Percentiles rank a stretch among this genome's conserved stretches.
Evolutionary conservation across 1,140 invertebrate species (phyloP).

Genomic region (Drosophila takahashii): DNA sequence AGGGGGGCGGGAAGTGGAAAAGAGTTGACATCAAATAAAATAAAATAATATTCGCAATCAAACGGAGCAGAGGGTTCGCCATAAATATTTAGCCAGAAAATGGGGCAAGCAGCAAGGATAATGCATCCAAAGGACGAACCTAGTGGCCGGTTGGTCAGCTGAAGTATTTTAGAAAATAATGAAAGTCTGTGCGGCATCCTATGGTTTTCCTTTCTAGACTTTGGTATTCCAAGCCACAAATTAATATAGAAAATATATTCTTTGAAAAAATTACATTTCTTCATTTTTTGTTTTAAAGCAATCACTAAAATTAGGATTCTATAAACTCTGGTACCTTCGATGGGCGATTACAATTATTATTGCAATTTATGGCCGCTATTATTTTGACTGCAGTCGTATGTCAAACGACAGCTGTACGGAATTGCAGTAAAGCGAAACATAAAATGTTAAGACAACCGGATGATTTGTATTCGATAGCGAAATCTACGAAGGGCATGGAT

Average conservation of each 20-base stretch:
- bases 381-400: slow-evolving; percentile 4
- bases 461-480: background rate
- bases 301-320: too few species aligned
- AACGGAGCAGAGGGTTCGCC: slow-evolving; percentile 13
- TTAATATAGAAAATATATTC: background rate
- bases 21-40: slow-evolving; percentile 46
- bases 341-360: background rate
- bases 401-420: background rate
- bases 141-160: background rate
- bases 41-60: slow-evolving; percentile 55
- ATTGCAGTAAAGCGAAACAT: background rate
- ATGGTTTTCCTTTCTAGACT: too few species aligned
- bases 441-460: background rate
- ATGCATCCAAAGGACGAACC: slow-evolving; percentile 4
- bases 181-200: too few species aligned
- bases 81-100: slow-evolving; percentile 18
- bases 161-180: too few species aligned
- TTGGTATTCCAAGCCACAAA: too few species aligned
- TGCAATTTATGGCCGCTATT: slow-evolving; percentile 1
- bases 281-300: too few species aligned
- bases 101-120: slow-evolving; percentile 3
- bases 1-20: slow-evolving; percentile 5
- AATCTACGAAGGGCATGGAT: background rate
- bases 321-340: background rate
- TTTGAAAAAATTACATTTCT: too few species aligned